Evolutionary conservation across 2,113 vertebrate genomes (phyloP), one percentile per base, ranked within the genome.

Genomic region (Pedionomus torquatus): DNA sequence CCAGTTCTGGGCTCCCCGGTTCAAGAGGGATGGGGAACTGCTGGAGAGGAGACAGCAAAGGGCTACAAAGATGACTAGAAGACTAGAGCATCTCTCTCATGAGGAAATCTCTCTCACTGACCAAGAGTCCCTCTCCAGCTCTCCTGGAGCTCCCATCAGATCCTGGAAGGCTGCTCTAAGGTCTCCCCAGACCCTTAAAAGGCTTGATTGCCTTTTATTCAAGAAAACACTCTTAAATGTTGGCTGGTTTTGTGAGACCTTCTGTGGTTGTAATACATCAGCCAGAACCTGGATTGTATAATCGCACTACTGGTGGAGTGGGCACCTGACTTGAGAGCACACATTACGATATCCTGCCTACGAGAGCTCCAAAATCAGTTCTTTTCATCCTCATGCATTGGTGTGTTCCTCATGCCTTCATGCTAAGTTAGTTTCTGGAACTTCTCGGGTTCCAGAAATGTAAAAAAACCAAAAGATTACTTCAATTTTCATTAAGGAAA

Each of bases 381-480:
- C 26, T 35, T 78, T 70, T 60, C 35, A n/a, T 48, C 52, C 0
- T 0, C 10, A 0, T 8, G 10, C 37, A 7, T 81, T 61, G 57
- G 25, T 44, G 24, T 46, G 65, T 75, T 58, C 52, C 41, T 92
- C 13, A 6, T 76, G 78, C 30, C 64, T 70, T 76, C 60, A 9
- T 41, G 33, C 66, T 61, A 12, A 89, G 57, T 57, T 46, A 17
- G 17, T 64, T 89, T 78, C 81, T 95, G 82, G 54, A 90, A 39
- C 84, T 63, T 63, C 79, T 80, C 57, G 65, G 76, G 28, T 72
- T 74, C 66, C 76, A 57, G 58, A 54, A 87, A 54, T 43, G 86
- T 64, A 52, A 52, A 75, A 75, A 88, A 92, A 64, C 52, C 55
- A 28, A 54, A 89, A 70, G n/a, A 68, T 75, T 68, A 24, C n/a